Conservation (phyloP, 1,140 invertebrate species). For the Drosophila arawakana region DNA sequence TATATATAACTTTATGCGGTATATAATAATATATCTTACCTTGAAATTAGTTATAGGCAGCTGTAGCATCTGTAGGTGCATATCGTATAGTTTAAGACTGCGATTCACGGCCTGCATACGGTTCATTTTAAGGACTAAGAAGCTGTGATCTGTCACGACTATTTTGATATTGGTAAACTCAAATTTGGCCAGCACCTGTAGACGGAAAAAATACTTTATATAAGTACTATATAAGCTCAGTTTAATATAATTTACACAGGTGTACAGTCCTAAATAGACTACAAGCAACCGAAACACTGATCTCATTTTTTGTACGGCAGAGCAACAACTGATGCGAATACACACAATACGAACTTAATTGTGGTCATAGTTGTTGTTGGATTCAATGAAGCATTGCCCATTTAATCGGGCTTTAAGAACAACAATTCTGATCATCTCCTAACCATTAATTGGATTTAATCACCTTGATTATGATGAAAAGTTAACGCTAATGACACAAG, state of each 20-base stretch:
- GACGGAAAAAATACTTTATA: background rate
- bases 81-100: constrained; percentile 25
- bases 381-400: too few species aligned
- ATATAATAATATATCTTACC: background rate
- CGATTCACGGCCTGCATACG: constrained; percentile 39
- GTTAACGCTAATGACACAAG: too few species aligned
- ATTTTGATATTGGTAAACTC: constrained; percentile 1
- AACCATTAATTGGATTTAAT: too few species aligned
- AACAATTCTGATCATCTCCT: too few species aligned
- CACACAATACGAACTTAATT: too few species aligned
- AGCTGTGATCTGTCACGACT: background rate
- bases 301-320: background rate
- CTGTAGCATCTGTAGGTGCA: constrained; percentile 1
- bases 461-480: too few species aligned
- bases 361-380: too few species aligned
- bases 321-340: background rate
- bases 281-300: background rate
- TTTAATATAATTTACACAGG: background rate
- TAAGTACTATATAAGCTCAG: background rate
- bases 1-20: background rate
- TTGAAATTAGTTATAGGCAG: constrained; percentile 28
- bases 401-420: too few species aligned
- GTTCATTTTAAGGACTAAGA: constrained; percentile 11
- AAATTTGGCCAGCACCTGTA: constrained; percentile 8
- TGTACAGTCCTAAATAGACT: background rate